Percentiles rank a stretch among this genome's conserved stretches.
These are phyloP conservation scores for Urocynchramus pylzowi DNA, from an alignment of 2,113 vertebrate genomes.

Conservation along the genomic window DNA sequence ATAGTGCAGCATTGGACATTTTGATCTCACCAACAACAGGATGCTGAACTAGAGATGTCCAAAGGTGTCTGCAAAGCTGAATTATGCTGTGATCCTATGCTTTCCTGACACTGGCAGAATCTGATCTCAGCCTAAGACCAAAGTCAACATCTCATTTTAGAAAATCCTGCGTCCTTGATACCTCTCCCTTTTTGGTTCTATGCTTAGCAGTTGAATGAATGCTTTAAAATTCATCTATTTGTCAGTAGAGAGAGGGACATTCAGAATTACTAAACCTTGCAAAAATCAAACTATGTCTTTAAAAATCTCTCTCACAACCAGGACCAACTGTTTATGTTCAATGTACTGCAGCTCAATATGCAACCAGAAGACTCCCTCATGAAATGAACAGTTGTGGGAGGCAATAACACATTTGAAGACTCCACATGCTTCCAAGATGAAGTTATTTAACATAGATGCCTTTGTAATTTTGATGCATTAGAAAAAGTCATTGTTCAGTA, in stretches of 20 bases:
- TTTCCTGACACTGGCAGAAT: neutral
- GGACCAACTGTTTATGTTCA: neutral
- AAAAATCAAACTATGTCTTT: neutral
- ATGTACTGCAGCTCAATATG: neutral
- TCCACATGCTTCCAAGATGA: conserved; percentile 44
- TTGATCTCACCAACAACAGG: neutral
- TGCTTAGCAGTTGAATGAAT: neutral
- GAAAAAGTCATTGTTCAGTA: conserved; percentile 3
- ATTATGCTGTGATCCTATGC: neutral
- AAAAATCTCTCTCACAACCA: neutral
- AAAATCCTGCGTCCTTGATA: neutral
- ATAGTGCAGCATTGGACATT: neutral
- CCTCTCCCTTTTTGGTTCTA: neutral
- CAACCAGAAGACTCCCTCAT: conserved; percentile 7
- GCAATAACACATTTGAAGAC: conserved; percentile 47
- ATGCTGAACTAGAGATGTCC: neutral
- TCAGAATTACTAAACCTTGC: neutral
- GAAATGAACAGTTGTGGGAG: conserved; percentile 39
- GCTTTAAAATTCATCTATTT: neutral
- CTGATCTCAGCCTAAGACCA: neutral
- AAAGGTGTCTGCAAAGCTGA: neutral
- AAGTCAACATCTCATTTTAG: rapidly evolving
- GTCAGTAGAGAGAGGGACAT: neutral
- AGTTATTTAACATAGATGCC: conserved; percentile 49
- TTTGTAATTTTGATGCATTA: conserved; percentile 59